phyloP scores from a whole-genome alignment of 2,888 invertebrate genomes.

The Ophion slaviceki region DNA sequence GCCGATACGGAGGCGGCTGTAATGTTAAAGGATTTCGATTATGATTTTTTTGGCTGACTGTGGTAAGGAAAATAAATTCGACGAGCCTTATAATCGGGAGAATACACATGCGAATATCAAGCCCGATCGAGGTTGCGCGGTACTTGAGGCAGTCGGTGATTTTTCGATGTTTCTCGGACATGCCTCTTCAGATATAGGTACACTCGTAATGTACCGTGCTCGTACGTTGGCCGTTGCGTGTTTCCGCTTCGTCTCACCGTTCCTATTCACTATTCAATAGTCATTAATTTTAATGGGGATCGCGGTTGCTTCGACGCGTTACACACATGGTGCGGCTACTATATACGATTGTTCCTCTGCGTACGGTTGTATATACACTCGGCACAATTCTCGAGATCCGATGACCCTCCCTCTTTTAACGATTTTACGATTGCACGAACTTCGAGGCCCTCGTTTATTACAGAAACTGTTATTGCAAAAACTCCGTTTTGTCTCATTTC shows the following conservation, averaged over 20 bases:
- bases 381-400: constrained; percentile 8
- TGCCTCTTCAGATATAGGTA: background rate
- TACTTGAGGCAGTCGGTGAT: constrained; percentile 14
- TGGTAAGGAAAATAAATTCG: background rate
- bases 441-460: background rate
- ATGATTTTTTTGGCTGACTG: background rate
- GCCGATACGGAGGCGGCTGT: too few relatives aligned
- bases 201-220: constrained; percentile 47
- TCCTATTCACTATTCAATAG: constrained; percentile 76
- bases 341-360: background rate
- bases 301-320: constrained; percentile 77
- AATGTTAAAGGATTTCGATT: background rate
- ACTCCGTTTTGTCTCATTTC: background rate
- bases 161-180: constrained; percentile 47
- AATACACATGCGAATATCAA: background rate
- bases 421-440: background rate
- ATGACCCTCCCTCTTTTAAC: background rate
- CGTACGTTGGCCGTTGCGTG: constrained; percentile 29
- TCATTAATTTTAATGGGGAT: constrained; percentile 80
- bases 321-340: constrained; percentile 57
- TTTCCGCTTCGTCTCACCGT: constrained; percentile 63
- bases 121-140: background rate
- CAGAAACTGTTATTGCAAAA: background rate
- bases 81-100: background rate
- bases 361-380: background rate